Base-by-base conservation (phyloP, 2,113 vertebrate genomes). In the Oxygymnocypris stewartii region DNA sequence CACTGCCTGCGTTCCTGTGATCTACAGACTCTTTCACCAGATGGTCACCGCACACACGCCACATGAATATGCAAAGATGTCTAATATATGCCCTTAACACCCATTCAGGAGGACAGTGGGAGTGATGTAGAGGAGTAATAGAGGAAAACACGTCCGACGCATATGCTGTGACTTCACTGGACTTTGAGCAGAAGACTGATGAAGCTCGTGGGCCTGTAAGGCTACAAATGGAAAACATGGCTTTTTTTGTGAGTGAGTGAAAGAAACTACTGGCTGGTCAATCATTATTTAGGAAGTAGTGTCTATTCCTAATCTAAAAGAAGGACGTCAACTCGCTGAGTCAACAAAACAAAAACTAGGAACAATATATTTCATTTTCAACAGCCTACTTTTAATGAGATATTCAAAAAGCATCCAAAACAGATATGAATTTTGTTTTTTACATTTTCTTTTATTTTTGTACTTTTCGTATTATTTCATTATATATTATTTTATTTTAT, bases 11-110 rank as follows among this genome's bases (percentile, higher is more conserved):
- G 35, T 84, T 86, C 49, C 74, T 88, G 42, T 81, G 84, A 86
- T 88, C 69, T 77, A 67, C 81, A 84, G 20, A 86, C 82, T 87
- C 84, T 65, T 82, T 82, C 71, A 83, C 82, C 89, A 88, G 85
- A 90, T 88, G 87, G n/a, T 87, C 65, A 79, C 79, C 28, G 44
- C 74, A 86, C 83, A 76, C 88, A 84, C 65, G 4, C 78, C 84
- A 77, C 83, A 87, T 87, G 82, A 88, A 88, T 85, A 90, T 88
- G 85, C 83, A 82, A 79, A 83, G 37, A 78, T 69, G 75, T 83
- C 40, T 49, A 76, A 63, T 49, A 74, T 25, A 40, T 78, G 65
- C 77, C 59, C 75, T 76, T 51, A 71, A 87, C 67, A 67, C n/a
- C 76, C 77, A 65, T 73, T 74, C 76, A 78, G 51, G 76, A 79